These are phyloP conservation scores for Galagoides demidoff DNA, from an alignment of 2,797 vertebrate genomes.

Conservation along the genomic window DNA sequence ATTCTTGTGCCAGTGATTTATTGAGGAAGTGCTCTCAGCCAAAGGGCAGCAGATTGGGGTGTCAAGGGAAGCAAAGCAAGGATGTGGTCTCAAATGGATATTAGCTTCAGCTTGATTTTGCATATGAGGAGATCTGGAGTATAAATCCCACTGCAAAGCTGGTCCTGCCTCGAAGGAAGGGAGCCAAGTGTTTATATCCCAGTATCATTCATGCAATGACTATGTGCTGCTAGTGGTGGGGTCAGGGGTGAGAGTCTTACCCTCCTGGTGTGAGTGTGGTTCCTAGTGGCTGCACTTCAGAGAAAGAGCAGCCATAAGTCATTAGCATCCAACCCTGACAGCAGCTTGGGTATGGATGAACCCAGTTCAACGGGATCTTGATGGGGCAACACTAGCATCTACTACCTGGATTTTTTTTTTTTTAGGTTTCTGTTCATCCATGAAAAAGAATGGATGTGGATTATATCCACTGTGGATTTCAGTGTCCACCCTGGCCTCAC, in stretches of 20 bases:
- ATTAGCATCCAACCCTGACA: neutral
- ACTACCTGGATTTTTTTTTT: neutral
- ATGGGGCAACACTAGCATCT: neutral
- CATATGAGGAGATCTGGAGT: neutral
- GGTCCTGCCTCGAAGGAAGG: neutral
- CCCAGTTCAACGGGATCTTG: neutral
- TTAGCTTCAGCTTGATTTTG: neutral
- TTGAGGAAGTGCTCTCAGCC: neutral
- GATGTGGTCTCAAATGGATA: neutral
- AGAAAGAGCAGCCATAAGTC: neutral
- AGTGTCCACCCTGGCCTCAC: neutral
- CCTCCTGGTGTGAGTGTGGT: neutral
- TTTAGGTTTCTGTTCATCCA: neutral
- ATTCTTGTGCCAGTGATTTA: conserved; percentile 33
- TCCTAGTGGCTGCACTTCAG: neutral
- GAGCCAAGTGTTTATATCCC: neutral
- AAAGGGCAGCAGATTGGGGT: conserved; percentile 26
- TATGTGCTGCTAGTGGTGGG: neutral
- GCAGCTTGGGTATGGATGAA: neutral
- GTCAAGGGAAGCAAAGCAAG: neutral
- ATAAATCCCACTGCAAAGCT: neutral
- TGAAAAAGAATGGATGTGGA: no score
- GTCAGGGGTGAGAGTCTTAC: neutral
- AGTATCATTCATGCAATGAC: neutral
- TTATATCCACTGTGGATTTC: neutral